Conservation (phyloP, 2,113 vertebrate species). For the Chrysochloris asiatica region DNA sequence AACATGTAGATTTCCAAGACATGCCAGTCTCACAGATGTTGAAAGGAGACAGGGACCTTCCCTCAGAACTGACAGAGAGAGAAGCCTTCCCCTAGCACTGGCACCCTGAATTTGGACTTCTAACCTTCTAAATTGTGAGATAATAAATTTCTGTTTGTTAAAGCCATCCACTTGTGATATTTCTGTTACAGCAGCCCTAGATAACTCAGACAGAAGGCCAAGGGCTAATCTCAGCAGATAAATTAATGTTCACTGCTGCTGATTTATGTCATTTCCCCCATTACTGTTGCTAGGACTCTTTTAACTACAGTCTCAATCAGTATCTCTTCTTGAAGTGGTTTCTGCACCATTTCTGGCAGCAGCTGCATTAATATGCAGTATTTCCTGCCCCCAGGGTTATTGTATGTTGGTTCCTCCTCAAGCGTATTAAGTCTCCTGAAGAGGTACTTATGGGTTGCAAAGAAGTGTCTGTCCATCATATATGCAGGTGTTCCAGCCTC, state of each 20-base stretch:
- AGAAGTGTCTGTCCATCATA: slow-evolving; percentile 18
- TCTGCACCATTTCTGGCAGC: background rate
- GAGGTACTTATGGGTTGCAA: background rate
- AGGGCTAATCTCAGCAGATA: background rate
- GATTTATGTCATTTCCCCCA: slow-evolving; percentile 17
- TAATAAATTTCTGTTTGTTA: no score
- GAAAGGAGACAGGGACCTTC: no score
- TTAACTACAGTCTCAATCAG: background rate
- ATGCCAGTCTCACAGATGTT: no score
- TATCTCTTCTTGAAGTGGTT: slow-evolving; percentile 25
- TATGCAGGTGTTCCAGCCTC: background rate
- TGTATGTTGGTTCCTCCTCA: slow-evolving; percentile 41
- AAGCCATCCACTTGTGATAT: no score
- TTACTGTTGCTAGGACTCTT: slow-evolving; percentile 9
- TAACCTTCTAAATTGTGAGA: no score
- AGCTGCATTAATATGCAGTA: background rate
- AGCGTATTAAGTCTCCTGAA: slow-evolving; percentile 13
- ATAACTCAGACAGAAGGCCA: background rate
- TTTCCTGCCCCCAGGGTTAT: background rate
- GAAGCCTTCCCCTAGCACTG: no score
- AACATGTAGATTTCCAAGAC: no score
- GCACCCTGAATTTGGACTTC: no score
- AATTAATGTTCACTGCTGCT: background rate
- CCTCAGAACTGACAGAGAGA: no score
- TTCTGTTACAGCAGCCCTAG: no score